Conservation (phyloP, 2,888 invertebrate species). For the Lymantria dispar region DNA sequence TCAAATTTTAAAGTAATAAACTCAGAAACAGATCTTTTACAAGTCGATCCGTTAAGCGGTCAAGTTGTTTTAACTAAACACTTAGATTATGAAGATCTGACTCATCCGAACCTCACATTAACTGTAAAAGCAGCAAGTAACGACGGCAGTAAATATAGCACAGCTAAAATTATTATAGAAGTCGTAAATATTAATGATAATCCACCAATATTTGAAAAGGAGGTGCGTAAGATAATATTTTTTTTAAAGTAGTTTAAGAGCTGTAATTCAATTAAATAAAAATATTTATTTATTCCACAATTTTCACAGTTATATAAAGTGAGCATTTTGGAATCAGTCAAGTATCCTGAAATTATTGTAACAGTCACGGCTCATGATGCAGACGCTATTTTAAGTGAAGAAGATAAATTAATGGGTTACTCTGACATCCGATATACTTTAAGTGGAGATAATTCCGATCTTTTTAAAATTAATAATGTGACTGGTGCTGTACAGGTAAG, state of each 20-base stretch:
- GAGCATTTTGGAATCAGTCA: slow-evolving; percentile 86
- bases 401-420: slow-evolving; percentile 83
- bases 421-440: slow-evolving; percentile 87
- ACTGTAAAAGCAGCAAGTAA: slow-evolving; percentile 81
- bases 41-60: slow-evolving; percentile 86
- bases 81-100: slow-evolving; percentile 89
- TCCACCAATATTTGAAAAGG: slow-evolving; percentile 86
- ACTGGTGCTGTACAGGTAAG: slow-evolving; percentile 86
- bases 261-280: neutral
- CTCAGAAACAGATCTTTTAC: slow-evolving; percentile 78
- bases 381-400: slow-evolving; percentile 83
- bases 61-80: slow-evolving; percentile 88
- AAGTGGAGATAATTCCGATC: slow-evolving; percentile 87
- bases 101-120: slow-evolving; percentile 80
- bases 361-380: slow-evolving; percentile 87
- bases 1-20: slow-evolving; percentile 83
- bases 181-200: slow-evolving; percentile 91
- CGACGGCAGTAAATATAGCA: slow-evolving; percentile 81
- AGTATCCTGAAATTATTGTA: slow-evolving; percentile 85
- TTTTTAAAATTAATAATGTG: slow-evolving; percentile 87
- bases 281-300: neutral
- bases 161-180: slow-evolving; percentile 86
- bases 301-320: slow-evolving; percentile 84
- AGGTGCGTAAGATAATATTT: slow-evolving; percentile 50
- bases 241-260: neutral